phyloP scores from a whole-genome alignment of 2,797 vertebrate species.

The Phoxinus dragarum region DNA sequence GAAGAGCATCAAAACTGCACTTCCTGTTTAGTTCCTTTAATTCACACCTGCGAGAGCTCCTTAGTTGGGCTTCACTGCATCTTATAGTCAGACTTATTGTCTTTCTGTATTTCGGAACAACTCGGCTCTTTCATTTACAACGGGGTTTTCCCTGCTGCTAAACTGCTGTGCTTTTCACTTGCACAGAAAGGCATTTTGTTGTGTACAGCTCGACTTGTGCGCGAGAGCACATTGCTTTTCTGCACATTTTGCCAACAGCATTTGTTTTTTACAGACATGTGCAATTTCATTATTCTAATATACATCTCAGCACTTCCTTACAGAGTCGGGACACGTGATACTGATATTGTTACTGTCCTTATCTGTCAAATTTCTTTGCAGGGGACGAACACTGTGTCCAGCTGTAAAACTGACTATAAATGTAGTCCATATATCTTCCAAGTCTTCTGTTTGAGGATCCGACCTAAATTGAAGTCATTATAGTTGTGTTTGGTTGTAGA shows the following conservation, averaged over 20 bases:
- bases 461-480: background rate
- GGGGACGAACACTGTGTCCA: background rate
- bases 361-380: background rate
- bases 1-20: background rate
- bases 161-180: constrained; percentile 45
- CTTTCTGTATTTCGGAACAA: background rate
- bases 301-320: constrained; percentile 27
- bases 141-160: constrained; percentile 49
- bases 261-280: background rate
- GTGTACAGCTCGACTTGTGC: constrained; percentile 19
- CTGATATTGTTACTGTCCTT: background rate
- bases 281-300: background rate
- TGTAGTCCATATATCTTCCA: background rate
- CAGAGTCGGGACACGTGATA: background rate
- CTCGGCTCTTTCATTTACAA: constrained; percentile 38
- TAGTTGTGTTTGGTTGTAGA: constrained; percentile 32
- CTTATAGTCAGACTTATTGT: background rate
- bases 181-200: constrained; percentile 54
- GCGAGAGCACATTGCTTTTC: constrained; percentile 21
- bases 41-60: background rate
- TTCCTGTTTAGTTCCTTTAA: constrained; percentile 3
- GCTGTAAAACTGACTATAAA: background rate
- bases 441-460: background rate
- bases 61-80: background rate
- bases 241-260: constrained; percentile 8